Evolutionary conservation across 2,888 invertebrate genomes (phyloP).

Genomic region (Drosophila buzzatii): DNA sequence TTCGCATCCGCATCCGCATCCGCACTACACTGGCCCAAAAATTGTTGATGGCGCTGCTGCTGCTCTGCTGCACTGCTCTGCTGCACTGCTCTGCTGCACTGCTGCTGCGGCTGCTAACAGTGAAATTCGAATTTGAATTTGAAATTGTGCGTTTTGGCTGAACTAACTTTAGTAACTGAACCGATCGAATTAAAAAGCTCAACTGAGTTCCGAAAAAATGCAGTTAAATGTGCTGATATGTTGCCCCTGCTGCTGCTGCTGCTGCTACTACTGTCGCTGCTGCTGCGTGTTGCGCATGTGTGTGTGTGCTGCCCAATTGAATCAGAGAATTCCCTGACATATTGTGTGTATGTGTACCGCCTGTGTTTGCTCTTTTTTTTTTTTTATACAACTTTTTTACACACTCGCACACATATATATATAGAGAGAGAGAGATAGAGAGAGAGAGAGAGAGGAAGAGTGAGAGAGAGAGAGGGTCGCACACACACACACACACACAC

Average conservation of each 20-base stretch:
- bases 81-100: constrained; percentile 21
- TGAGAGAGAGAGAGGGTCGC: constrained; percentile 1
- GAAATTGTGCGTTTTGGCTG: constrained; percentile 78
- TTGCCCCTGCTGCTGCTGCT: constrained; percentile 33
- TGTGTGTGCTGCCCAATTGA: constrained; percentile 82
- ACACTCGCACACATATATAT: constrained; percentile 22
- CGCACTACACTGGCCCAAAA: constrained; percentile 20
- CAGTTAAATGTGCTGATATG: constrained; percentile 72
- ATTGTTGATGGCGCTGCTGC: constrained; percentile 3
- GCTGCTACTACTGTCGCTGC: not conserved
- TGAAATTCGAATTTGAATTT: constrained; percentile 45
- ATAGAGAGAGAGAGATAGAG: constrained; percentile 5
- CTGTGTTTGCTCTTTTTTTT: constrained; percentile 57
- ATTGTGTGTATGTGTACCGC: constrained; percentile 32
- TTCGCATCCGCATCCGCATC: constrained; percentile 30
- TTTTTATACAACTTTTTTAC: constrained; percentile 54
- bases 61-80: constrained; percentile 8
- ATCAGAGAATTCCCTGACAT: constrained; percentile 76
- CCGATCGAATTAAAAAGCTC: constrained; percentile 85
- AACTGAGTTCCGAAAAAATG: constrained; percentile 85
- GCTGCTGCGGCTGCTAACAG: constrained; percentile 25
- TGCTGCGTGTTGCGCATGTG: not conserved
- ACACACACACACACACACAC: constrained; percentile 10
- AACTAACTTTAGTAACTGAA: constrained; percentile 84
- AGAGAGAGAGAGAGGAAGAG: not conserved